Base-by-base conservation (phyloP, 1,140 invertebrate genomes). In the Homalodisca vitripennis region DNA sequence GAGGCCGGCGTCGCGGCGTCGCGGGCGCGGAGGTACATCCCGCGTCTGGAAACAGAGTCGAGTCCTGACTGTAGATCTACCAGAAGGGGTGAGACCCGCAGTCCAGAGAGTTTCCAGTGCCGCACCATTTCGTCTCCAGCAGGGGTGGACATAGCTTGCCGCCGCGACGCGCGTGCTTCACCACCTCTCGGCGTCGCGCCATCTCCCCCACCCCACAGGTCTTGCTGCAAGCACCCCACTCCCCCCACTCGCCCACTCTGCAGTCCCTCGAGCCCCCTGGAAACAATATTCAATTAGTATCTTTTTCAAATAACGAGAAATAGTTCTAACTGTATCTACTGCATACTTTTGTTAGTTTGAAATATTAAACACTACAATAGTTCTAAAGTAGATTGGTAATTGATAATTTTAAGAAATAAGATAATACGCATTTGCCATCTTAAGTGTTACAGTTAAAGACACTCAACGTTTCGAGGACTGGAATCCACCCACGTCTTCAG, bases 141-240 rank as follows among this genome's bases (percentile, higher is more conserved):
- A 94, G 82, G 1, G 91, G 87, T 20, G 93, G 92, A 82, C 94
- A 95, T 13, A 86, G 82, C 27, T 84, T 80, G 1, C 93, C 93
- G 14, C 91, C 90, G 14, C 90, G 82, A 46, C 90, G 84, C 20
- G 90, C 87, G 72, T 90, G 89, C 75, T 89, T 87, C 64, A 89
- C 79, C 24, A 96, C 85, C 71, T 88, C 87, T 70, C 93, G 84
- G 68, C 86, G 87, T 71, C 93, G 85, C 76, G 88, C 84, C 79
- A 91, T 92, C 78, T 94, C 92, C 17, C 93, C 94, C 41, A 95
- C 92, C 51, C 92, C 92, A 78, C 93, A 95, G 41, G 89, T 88
- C 75, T 90, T 89, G 78, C 89, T 92, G 81, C 93, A 96, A 17
- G 85, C 80, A 72, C 90, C 89, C 93, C 93, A 96, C 69, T 88